Conservation (phyloP, 2,113 vertebrate genomes). For the Triplophysa siluroides region DNA sequence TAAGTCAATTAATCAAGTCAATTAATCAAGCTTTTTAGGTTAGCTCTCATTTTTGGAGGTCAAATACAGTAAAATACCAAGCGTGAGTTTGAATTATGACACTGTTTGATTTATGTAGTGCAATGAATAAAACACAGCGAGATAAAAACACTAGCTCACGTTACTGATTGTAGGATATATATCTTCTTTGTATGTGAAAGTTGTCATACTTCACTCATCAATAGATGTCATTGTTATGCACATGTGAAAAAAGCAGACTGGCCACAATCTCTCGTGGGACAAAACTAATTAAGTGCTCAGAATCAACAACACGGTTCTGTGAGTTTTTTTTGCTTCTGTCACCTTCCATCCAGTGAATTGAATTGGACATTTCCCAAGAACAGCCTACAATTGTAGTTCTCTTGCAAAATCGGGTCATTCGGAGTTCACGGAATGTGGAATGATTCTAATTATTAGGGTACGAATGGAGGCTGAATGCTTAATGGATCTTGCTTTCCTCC, state of each 20-base stretch:
- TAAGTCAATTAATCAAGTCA: slow-evolving; percentile 66
- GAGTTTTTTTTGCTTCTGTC: slow-evolving; percentile 73
- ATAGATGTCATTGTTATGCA: slow-evolving; percentile 69
- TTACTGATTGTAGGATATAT: slow-evolving; percentile 22
- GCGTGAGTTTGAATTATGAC: slow-evolving; percentile 1
- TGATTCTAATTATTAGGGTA: slow-evolving; percentile 74
- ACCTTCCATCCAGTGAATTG: slow-evolving; percentile 72
- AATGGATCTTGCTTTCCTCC: slow-evolving; percentile 47
- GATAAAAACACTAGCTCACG: slow-evolving; percentile 26
- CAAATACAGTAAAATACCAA: slow-evolving; percentile 2
- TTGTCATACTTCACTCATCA: slow-evolving; percentile 54
- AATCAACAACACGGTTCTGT: slow-evolving; percentile 69
- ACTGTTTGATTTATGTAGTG: not conserved
- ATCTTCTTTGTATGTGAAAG: slow-evolving; percentile 43
- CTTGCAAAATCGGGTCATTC: slow-evolving; percentile 68
- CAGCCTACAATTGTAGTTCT: slow-evolving; percentile 68
- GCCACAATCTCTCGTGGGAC: slow-evolving; percentile 67
- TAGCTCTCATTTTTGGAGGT: slow-evolving; percentile 32
- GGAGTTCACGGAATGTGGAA: slow-evolving; percentile 68
- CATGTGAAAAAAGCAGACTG: slow-evolving; percentile 68
- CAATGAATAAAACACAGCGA: slow-evolving; percentile 27
- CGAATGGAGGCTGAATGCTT: slow-evolving; percentile 58
- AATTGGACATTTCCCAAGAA: slow-evolving; percentile 75
- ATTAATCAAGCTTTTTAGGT: slow-evolving; percentile 63
- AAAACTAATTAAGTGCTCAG: slow-evolving; percentile 74